phyloP scores from a whole-genome alignment of 2,888 invertebrate genomes.

The Keiferia lycopersicella region DNA sequence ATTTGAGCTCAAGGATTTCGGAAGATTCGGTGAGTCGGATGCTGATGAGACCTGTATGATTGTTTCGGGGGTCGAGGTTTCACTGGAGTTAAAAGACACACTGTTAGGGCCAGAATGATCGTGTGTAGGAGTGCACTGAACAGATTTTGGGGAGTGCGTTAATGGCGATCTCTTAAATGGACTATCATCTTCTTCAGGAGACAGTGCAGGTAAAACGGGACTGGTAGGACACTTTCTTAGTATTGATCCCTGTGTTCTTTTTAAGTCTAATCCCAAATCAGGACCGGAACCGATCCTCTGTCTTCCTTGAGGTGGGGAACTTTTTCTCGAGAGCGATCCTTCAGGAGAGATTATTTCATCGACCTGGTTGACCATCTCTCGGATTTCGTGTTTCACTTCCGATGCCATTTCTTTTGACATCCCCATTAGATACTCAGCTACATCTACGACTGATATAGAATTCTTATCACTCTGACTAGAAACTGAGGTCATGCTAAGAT shows the following conservation, averaged over 20 bases:
- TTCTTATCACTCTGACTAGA: slow-evolving; percentile 84
- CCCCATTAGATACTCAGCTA: slow-evolving; percentile 89
- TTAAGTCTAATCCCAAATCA: slow-evolving; percentile 67
- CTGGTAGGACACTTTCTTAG: slow-evolving; percentile 75
- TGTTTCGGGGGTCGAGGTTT: slow-evolving; percentile 77
- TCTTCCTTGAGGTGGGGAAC: slow-evolving; percentile 74
- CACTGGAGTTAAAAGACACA: slow-evolving; percentile 77
- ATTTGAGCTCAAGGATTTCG: slow-evolving; percentile 80
- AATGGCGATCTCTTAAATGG: slow-evolving; percentile 58
- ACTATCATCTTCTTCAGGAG: slow-evolving; percentile 58
- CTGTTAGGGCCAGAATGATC: slow-evolving; percentile 72
- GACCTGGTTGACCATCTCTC: slow-evolving; percentile 87
- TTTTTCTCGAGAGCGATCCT: slow-evolving; percentile 61
- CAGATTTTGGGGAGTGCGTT: slow-evolving; percentile 67
- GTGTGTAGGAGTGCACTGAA: slow-evolving; percentile 69
- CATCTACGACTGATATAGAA: slow-evolving; percentile 87
- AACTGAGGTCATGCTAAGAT: slow-evolving; percentile 73
- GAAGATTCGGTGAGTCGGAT: slow-evolving; percentile 66
- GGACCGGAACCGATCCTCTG: slow-evolving; percentile 71
- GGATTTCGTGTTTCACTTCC: slow-evolving; percentile 89
- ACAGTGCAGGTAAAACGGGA: slow-evolving; percentile 65
- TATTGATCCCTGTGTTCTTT: slow-evolving; percentile 43
- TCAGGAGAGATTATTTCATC: slow-evolving; percentile 85
- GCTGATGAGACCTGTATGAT: slow-evolving; percentile 73
- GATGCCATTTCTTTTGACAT: slow-evolving; percentile 90